phyloP scores from a whole-genome alignment of 2,797 vertebrate genomes.

The Alfaro cultratus region DNA sequence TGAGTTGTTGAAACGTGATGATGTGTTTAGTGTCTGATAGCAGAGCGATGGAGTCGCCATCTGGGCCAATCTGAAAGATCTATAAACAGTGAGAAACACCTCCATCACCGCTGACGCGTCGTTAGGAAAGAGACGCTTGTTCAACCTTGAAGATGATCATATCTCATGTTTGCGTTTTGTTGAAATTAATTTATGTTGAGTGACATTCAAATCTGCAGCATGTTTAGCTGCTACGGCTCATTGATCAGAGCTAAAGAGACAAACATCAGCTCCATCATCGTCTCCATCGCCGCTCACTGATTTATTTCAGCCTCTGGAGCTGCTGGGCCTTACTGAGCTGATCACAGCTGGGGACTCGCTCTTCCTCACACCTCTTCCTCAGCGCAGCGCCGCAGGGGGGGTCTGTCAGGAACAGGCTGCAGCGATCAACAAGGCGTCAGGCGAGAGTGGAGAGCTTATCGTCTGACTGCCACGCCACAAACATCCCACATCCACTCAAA shows the following conservation, averaged over 20 bases:
- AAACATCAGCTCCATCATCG: background rate
- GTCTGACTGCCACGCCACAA: background rate
- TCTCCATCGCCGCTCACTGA: background rate
- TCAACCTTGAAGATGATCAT: conserved; percentile 3
- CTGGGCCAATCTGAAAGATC: background rate
- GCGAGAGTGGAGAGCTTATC: conserved; percentile 61
- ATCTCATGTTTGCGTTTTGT: background rate
- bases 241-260: background rate
- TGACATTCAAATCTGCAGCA: background rate
- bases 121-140: background rate
- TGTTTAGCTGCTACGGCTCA: background rate
- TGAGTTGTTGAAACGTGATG: background rate
- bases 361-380: conserved; percentile 1
- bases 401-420: background rate
- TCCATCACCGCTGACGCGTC: background rate
- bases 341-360: background rate
- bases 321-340: background rate
- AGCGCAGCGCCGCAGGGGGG: background rate
- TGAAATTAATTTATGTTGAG: background rate
- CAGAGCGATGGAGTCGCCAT: background rate
- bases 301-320: background rate
- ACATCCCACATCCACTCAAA: background rate
- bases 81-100: background rate
- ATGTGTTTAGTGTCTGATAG: background rate
- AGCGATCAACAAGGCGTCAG: conserved; percentile 8